Conservation (phyloP, 2,888 invertebrate species). For the Epinotia demarniana region DNA sequence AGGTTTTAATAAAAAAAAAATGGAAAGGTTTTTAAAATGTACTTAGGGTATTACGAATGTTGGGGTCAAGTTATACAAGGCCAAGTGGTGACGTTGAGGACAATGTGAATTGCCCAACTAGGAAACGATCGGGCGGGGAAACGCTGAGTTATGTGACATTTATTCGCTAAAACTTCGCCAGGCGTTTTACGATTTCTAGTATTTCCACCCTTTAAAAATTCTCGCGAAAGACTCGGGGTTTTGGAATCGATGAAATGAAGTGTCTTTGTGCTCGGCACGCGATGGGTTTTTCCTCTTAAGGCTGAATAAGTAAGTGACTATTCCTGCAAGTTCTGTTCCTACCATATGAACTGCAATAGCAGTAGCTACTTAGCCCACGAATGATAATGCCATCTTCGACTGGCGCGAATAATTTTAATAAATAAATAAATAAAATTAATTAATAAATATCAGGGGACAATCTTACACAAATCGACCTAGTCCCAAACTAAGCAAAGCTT, state of each 20-base stretch:
- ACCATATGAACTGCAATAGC: neutral
- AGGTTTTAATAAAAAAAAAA: no score
- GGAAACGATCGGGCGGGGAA: neutral
- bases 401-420: no score
- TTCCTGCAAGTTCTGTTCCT: neutral
- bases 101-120: neutral
- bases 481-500: no score
- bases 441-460: no score
- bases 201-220: neutral
- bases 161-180: conserved; percentile 8
- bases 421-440: no score
- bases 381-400: no score
- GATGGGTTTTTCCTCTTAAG: neutral
- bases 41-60: no score
- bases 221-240: neutral
- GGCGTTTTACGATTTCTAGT: neutral
- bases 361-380: no score
- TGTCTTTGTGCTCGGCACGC: conserved; percentile 1
- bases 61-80: no score
- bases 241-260: neutral
- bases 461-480: no score
- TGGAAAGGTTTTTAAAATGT: no score
- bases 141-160: conserved; percentile 21
- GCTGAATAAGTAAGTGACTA: neutral
- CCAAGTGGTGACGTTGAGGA: neutral